Evolutionary conservation across 2,797 vertebrate species (phyloP).

Genomic region (Cottoperca gobio): DNA sequence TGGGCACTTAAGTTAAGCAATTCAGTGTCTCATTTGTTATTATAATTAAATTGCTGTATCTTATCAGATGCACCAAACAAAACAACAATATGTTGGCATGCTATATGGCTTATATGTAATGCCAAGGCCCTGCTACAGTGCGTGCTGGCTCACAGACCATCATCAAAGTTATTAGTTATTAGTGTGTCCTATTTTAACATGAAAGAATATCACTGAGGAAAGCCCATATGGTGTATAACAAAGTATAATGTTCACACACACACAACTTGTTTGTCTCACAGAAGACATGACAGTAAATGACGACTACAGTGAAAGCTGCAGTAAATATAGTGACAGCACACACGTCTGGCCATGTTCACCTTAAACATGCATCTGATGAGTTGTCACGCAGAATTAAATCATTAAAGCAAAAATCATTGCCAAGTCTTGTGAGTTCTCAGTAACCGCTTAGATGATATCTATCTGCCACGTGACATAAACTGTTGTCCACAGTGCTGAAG

Average conservation of each 20-base stretch:
- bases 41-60: too few species aligned
- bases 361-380: background rate
- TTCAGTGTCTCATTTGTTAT: too few species aligned
- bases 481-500: background rate
- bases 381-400: background rate
- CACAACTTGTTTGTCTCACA: background rate
- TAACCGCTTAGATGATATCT: background rate
- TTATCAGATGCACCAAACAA: too few species aligned
- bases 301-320: constrained; percentile 12
- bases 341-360: background rate
- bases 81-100: too few species aligned
- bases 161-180: background rate
- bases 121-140: background rate
- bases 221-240: background rate
- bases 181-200: background rate
- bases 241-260: constrained; percentile 1
- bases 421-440: background rate
- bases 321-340: constrained; percentile 50
- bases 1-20: too few species aligned
- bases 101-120: too few species aligned
- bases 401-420: constrained; percentile 9
- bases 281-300: constrained; percentile 8
- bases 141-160: background rate
- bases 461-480: background rate
- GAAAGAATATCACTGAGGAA: constrained; percentile 18